Base-by-base conservation (phyloP, 1,140 invertebrate genomes). In the Mamestra configurata region DNA sequence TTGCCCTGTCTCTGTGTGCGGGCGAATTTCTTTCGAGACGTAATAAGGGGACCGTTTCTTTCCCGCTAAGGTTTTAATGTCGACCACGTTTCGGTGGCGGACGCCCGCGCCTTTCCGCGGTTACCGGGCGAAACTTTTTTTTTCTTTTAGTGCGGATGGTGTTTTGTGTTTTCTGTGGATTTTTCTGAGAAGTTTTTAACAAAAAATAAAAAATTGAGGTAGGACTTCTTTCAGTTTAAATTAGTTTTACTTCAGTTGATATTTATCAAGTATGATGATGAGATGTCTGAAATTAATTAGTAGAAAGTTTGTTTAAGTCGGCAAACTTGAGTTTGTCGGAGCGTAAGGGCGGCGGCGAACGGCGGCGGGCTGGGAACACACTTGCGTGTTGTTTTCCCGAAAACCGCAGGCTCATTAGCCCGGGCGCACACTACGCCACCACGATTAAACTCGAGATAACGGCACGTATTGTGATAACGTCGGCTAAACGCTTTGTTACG, bases 11-110 rank as follows among this genome's bases (percentile, higher is more conserved):
- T 73, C 90, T 94, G 93, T 94, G 93, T 93, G 93, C 89, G 90
- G 82, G 90, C 71, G 92, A 93, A 93, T 94, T 94, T 94, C 93
- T 94, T 94, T 94, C 92, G 93, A 94, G 93, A 94, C 92, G 92
- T 94, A 94, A 94, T 94, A 94, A 94, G 93, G 93, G 93, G 92
- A 94, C 92, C 86, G 91, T 94, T 94, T 94, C 92, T 94, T 94
- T 93, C 93, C 92, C 93, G 91, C 92, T 92, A 93, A 94, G 93
- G 93, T 94, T 94, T 94, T 94, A 94, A 94, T 94, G 93, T 94
- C 91, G 93, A 93, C 92, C 93, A 93, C 92, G 93, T 88, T 94
- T 93, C 90, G 92, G 93, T 88, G 89, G 92, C 90, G 92, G 83
- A 90, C 93, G 93, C 92, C 92, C 87, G 87, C 93, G 92, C 92